phyloP scores from a whole-genome alignment of 2,888 invertebrate genomes.

The Heteromyza rotundicornis region DNA sequence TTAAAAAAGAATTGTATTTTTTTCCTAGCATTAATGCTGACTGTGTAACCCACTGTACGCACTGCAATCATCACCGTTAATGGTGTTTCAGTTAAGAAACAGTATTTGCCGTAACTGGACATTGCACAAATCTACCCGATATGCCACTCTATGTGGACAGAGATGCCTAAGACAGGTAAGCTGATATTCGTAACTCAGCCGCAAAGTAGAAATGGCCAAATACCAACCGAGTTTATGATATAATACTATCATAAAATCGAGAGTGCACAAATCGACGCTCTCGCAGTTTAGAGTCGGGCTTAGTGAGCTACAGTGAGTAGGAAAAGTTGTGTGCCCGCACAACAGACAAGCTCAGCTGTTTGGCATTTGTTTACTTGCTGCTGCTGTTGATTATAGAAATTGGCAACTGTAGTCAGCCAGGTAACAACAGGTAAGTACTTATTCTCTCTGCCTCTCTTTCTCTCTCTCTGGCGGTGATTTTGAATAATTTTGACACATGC shows the following conservation, averaged over 20 bases:
- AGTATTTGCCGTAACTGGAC: not conserved
- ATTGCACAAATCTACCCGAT: not conserved
- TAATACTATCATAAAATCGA: not conserved
- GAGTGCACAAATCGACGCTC: not conserved
- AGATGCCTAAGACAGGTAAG: too few relatives aligned
- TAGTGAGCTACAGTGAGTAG: conserved; percentile 28
- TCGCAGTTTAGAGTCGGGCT: conserved; percentile 5
- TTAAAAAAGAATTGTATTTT: too few relatives aligned
- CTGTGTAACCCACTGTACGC: not conserved
- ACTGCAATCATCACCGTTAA: not conserved
- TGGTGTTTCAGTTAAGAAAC: not conserved
- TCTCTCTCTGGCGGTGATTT: too few relatives aligned
- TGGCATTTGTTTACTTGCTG: not conserved
- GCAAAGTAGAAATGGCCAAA: not conserved
- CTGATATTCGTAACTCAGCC: too few relatives aligned
- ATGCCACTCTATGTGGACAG: not conserved
- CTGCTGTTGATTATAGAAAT: too few relatives aligned
- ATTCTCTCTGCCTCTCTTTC: too few relatives aligned
- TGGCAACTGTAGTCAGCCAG: too few relatives aligned
- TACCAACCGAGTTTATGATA: not conserved
- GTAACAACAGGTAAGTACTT: too few relatives aligned
- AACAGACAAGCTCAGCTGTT: not conserved
- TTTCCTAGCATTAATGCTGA: too few relatives aligned
- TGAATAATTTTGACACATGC: too few relatives aligned
- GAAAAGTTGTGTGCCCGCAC: too few relatives aligned